Evolutionary conservation across 2,888 invertebrate genomes (phyloP).

Genomic region (Entomobrya proxima): DNA sequence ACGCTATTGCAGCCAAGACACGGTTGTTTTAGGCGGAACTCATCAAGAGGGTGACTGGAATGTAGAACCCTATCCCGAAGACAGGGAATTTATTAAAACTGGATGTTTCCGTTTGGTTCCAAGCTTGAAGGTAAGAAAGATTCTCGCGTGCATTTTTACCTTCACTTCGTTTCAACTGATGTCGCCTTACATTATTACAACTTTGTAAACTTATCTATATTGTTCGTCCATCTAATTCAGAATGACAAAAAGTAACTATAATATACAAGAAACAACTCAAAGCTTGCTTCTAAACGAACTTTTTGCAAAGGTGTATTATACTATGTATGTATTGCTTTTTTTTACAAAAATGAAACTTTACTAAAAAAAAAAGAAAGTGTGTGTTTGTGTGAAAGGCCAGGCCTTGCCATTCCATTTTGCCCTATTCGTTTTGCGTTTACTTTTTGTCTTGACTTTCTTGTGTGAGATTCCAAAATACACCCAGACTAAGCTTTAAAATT

Average conservation of each 20-base stretch:
- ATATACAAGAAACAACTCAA: too few relatives aligned
- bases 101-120: conserved; percentile 83
- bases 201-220: not conserved
- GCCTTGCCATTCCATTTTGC: too few relatives aligned
- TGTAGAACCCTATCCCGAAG: conserved; percentile 79
- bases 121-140: conserved; percentile 80
- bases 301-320: too few relatives aligned
- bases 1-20: conserved; percentile 79
- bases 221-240: too few relatives aligned
- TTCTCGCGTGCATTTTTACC: not conserved
- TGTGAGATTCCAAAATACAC: not conserved
- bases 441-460: not conserved
- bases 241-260: too few relatives aligned
- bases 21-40: conserved; percentile 87
- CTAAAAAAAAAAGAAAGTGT: too few relatives aligned
- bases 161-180: too few relatives aligned
- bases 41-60: conserved; percentile 83
- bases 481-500: not conserved
- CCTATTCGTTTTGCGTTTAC: not conserved
- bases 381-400: too few relatives aligned
- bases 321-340: too few relatives aligned
- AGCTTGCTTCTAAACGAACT: too few relatives aligned
- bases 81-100: conserved; percentile 82
- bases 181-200: not conserved
- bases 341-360: too few relatives aligned